Evolutionary conservation across 2,888 invertebrate genomes (phyloP), one percentile per base, ranked within the genome.

Genomic region (Plebejus anna): DNA sequence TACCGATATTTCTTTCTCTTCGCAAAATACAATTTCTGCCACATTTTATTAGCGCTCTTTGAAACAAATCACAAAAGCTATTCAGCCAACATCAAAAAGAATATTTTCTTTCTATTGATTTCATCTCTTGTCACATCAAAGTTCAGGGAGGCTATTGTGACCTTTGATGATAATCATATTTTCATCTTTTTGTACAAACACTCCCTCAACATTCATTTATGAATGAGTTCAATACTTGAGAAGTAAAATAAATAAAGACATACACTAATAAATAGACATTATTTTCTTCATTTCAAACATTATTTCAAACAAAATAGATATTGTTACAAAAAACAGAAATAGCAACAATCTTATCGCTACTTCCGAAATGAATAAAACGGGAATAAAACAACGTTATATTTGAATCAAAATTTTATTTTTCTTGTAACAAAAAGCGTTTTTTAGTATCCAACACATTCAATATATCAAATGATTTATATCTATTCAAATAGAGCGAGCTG

Each of bases 41-140:
- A 22, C 22, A 71, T 22, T 72, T 22, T 72, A 72, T 42, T 47
- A 72, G 47, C 16, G 32, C 16, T 28, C 16, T 32, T 51, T 55
- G 51, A 28, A 55, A 73, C 55, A 73, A 73, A 73, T 73, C 11
- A 73, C 47, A 76, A 78, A 75, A 75, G 57, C 72, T 77, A 57
- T 79, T 71, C 59, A 76, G 59, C 81, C 78, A 80, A 89, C 87
- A 88, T 90, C 89, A 89, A 90, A 89, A 87, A 85, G 83, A 80
- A 83, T 83, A 84, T 88, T 87, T 88, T 86, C 86, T 85, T 85
- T 81, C 85, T 88, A 90, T 92, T 92, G 90, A 91, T 90, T 91
- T 88, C 86, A 84, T 88, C 85, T 85, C 87, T 85, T 90, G 92
- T 92, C 90, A 92, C 92, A 90, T 93, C 93, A 93, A 93, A 93